Percentiles rank a stretch among this genome's conserved stretches.
Evolutionary conservation across 2,113 vertebrate genomes (phyloP).

Genomic region (Otus sunia): DNA sequence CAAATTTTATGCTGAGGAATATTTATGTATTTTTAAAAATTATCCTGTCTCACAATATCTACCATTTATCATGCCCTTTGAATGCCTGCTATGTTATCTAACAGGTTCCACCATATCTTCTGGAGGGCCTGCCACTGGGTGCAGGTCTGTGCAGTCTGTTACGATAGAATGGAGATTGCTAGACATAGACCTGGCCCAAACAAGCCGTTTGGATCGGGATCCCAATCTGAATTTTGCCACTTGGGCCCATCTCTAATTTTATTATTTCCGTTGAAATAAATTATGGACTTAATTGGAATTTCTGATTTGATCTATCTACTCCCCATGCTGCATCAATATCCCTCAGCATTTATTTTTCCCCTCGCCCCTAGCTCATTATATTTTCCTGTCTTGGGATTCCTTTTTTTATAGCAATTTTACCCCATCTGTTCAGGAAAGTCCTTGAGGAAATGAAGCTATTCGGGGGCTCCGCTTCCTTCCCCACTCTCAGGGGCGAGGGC

Average conservation of each 20-base stretch:
- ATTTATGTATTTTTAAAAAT: too few relatives aligned
- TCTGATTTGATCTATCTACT: slow-evolving; percentile 9
- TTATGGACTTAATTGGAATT: slow-evolving; percentile 67
- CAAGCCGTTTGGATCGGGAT: accelerated
- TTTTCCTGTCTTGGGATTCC: slow-evolving; percentile 60
- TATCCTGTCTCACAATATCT: not conserved
- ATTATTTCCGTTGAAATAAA: slow-evolving; percentile 60
- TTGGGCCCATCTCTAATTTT: slow-evolving; percentile 34
- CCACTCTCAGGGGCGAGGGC: not conserved
- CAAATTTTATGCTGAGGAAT: not conserved
- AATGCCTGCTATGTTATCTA: not conserved
- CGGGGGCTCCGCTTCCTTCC: not conserved
- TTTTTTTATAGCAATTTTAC: slow-evolving; percentile 52
- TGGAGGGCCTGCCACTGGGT: not conserved
- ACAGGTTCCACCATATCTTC: not conserved
- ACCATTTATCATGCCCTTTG: not conserved
- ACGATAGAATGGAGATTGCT: not conserved
- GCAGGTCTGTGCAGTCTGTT: not conserved
- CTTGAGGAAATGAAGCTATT: slow-evolving; percentile 36
- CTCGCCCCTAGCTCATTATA: slow-evolving; percentile 69
- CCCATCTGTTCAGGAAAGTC: slow-evolving; percentile 58
- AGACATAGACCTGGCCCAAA: not conserved
- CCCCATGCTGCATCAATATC: slow-evolving; percentile 17
- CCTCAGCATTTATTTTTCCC: slow-evolving; percentile 64
- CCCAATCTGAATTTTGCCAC: not conserved